phyloP scores from a whole-genome alignment of 1,140 invertebrate genomes.

The Drosophila littoralis region DNA sequence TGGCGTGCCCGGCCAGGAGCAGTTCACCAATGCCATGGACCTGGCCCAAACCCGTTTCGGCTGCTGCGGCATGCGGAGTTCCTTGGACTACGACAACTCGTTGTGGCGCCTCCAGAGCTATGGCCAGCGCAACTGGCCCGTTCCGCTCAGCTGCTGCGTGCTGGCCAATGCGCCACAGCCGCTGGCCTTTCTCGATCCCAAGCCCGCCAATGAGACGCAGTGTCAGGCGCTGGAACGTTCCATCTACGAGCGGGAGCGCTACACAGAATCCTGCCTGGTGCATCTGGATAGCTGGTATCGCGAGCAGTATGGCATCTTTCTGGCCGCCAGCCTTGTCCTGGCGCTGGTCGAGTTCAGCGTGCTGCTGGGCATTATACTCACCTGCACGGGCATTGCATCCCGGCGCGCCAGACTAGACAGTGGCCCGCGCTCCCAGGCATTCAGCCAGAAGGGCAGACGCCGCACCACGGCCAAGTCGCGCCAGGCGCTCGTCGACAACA shows the following conservation, averaged over 20 bases:
- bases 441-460: slow-evolving; percentile 28
- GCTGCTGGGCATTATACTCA: slow-evolving; percentile 88
- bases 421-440: background rate
- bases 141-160: slow-evolving; percentile 92
- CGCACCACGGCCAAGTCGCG: slow-evolving; percentile 48
- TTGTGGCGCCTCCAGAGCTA: slow-evolving; percentile 91
- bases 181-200: slow-evolving; percentile 90
- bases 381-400: slow-evolving; percentile 86
- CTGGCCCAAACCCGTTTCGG: slow-evolving; percentile 91
- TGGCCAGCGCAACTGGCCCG: slow-evolving; percentile 88
- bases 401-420: slow-evolving; percentile 57
- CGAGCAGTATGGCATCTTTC: slow-evolving; percentile 89
- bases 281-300: slow-evolving; percentile 91
- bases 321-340: slow-evolving; percentile 87
- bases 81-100: slow-evolving; percentile 92
- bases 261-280: slow-evolving; percentile 88
- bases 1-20: slow-evolving; percentile 88
- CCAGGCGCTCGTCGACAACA: slow-evolving; percentile 70
- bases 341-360: slow-evolving; percentile 89
- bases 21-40: slow-evolving; percentile 92
- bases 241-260: slow-evolving; percentile 87
- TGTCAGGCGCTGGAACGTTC: slow-evolving; percentile 89
- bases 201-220: slow-evolving; percentile 88
- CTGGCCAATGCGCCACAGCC: slow-evolving; percentile 87
- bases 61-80: slow-evolving; percentile 92